Conservation (phyloP, 2,797 vertebrate species). For the Champsocephalus gunnari region DNA sequence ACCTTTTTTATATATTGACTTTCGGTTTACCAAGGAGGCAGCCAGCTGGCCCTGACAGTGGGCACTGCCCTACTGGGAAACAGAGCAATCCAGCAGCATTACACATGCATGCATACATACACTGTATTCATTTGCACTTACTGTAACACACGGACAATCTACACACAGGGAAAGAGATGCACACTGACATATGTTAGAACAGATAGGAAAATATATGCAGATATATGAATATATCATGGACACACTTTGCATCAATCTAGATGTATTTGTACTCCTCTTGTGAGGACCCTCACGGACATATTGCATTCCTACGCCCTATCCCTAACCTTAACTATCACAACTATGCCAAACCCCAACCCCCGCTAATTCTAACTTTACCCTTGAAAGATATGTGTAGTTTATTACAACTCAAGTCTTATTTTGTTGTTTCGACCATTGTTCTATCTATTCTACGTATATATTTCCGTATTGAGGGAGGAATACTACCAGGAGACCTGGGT, state of each 20-base stretch:
- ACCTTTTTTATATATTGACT: constrained; percentile 75
- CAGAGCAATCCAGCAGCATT: constrained; percentile 50
- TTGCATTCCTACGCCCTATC: constrained; percentile 8
- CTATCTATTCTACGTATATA: neutral
- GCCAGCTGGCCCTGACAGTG: constrained; percentile 66
- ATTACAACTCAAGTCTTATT: constrained; percentile 9
- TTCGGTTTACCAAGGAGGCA: constrained; percentile 53
- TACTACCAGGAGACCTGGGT: neutral
- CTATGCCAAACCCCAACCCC: constrained; percentile 36
- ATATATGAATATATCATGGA: neutral
- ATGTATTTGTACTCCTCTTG: constrained; percentile 11
- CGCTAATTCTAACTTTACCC: constrained; percentile 19
- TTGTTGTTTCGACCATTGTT: neutral
- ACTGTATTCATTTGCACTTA: constrained; percentile 16
- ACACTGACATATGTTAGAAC: neutral
- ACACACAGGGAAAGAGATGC: neutral
- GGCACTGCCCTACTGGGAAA: constrained; percentile 74
- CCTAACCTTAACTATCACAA: constrained; percentile 5
- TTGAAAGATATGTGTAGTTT: constrained; percentile 6
- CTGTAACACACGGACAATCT: constrained; percentile 8
- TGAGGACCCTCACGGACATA: constrained; percentile 15
- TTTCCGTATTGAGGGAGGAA: neutral
- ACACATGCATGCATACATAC: constrained; percentile 14
- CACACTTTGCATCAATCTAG: neutral
- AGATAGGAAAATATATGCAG: neutral